A percentile compares a stretch with the other conserved stretches of the same genome.
Conservation (phyloP, 2,797 vertebrate species). For the Urosaurus nigricauda region DNA sequence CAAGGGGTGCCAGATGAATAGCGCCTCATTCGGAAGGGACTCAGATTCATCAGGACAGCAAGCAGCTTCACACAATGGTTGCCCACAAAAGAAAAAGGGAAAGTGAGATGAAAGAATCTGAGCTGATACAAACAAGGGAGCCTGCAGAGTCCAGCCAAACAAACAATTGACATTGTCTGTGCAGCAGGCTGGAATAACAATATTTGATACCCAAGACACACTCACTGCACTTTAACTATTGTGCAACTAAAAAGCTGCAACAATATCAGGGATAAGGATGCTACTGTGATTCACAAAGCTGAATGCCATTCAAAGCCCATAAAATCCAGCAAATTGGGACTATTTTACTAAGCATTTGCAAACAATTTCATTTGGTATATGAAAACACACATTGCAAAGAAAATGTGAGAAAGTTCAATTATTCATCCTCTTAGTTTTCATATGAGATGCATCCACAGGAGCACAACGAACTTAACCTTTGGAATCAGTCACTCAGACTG, state of each 20-base stretch:
- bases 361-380: slow-evolving; percentile 75
- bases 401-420: slow-evolving; percentile 56
- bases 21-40: slow-evolving; percentile 20
- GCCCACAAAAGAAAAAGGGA: slow-evolving; percentile 31
- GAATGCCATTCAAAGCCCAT: slow-evolving; percentile 62
- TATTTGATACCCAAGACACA: slow-evolving; percentile 65
- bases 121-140: slow-evolving; percentile 50
- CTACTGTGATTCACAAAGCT: slow-evolving; percentile 68
- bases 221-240: slow-evolving; percentile 60
- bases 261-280: slow-evolving; percentile 60
- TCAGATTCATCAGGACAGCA: slow-evolving; percentile 23
- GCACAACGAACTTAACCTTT: neutral
- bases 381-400: slow-evolving; percentile 64
- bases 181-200: slow-evolving; percentile 74
- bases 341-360: slow-evolving; percentile 75
- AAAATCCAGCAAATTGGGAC: slow-evolving; percentile 69
- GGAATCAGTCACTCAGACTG: accelerated
- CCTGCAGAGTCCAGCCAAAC: slow-evolving; percentile 67
- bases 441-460: slow-evolving; percentile 23
- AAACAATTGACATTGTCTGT: slow-evolving; percentile 70
- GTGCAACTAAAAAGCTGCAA: slow-evolving; percentile 42
- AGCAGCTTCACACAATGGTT: slow-evolving; percentile 48
- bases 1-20: slow-evolving; percentile 18
- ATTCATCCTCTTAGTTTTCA: slow-evolving; percentile 43
- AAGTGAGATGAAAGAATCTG: neutral